Percentiles rank a stretch among this genome's conserved stretches.
Conservation (phyloP, 23 tunicate genomes). For the Diplosoma virens region DNA sequence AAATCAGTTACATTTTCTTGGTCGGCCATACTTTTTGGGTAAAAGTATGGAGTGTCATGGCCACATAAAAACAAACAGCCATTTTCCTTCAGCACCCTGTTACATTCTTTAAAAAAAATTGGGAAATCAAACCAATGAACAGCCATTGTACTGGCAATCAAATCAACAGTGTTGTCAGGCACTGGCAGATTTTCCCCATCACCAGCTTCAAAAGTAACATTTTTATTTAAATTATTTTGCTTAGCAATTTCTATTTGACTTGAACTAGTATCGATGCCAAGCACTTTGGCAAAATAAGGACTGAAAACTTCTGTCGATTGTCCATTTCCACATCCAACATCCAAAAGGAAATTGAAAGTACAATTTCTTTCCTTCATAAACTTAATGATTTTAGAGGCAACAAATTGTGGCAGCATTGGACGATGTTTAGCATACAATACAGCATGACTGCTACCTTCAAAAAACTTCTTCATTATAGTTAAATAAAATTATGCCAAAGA, state of each 20-base stretch:
- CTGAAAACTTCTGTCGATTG: slow-evolving; percentile 30
- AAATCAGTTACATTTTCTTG: background rate
- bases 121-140: slow-evolving; percentile 62
- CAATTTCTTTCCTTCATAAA: slow-evolving; percentile 7
- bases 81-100: slow-evolving; percentile 37
- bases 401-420: slow-evolving; percentile 2
- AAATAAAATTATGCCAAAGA: background rate
- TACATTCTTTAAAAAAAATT: slow-evolving; percentile 40
- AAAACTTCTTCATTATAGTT: background rate
- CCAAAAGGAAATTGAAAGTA: background rate
- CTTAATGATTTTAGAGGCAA: background rate
- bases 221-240: background rate
- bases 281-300: background rate
- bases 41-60: slow-evolving; percentile 9
- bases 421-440: slow-evolving; percentile 29
- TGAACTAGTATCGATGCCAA: slow-evolving; percentile 36
- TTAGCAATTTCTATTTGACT: slow-evolving; percentile 48
- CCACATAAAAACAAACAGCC: slow-evolving; percentile 44
- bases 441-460: slow-evolving; percentile 16
- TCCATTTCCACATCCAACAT: slow-evolving; percentile 64
- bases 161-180: slow-evolving; percentile 38
- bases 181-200: slow-evolving; percentile 33
- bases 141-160: slow-evolving; percentile 41
- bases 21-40: background rate
- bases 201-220: slow-evolving; percentile 29